Conservation (phyloP, 2,797 vertebrate genomes). For the Serranus cabrilla region DNA sequence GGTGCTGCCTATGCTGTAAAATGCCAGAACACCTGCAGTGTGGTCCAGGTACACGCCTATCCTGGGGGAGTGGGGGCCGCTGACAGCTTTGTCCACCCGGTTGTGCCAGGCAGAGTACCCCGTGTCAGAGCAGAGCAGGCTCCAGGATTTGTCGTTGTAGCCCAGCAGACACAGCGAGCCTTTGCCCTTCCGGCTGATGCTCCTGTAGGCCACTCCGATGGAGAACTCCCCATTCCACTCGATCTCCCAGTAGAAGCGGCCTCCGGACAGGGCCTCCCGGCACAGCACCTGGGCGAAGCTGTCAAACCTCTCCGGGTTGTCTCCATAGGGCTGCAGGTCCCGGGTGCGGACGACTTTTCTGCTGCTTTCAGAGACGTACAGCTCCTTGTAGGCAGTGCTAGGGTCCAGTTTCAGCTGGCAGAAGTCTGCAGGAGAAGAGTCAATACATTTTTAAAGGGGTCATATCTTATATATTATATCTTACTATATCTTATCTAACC, state of each 20-base stretch:
- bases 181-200: constrained; percentile 88
- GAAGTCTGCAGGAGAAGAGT: constrained; percentile 76
- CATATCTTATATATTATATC: no score
- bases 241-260: constrained; percentile 89
- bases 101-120: constrained; percentile 90
- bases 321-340: constrained; percentile 85
- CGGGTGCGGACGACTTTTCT: constrained; percentile 87
- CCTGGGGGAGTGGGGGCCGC: constrained; percentile 84
- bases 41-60: constrained; percentile 89
- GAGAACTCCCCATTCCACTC: constrained; percentile 90
- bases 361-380: constrained; percentile 85
- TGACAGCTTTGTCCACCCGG: constrained; percentile 83
- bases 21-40: constrained; percentile 83
- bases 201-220: constrained; percentile 85
- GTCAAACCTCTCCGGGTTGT: constrained; percentile 84
- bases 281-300: constrained; percentile 89
- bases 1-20: constrained; percentile 85
- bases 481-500: no score
- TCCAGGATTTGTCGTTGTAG: constrained; percentile 90
- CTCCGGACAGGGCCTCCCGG: constrained; percentile 83
- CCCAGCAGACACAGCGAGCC: constrained; percentile 88
- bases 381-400: constrained; percentile 87
- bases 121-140: constrained; percentile 87
- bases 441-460: neutral
- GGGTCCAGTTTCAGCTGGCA: constrained; percentile 86